Evolutionary conservation across 1,140 invertebrate genomes (phyloP), one percentile per base, ranked within the genome.

Genomic region (Drosophila paulistorum): DNA sequence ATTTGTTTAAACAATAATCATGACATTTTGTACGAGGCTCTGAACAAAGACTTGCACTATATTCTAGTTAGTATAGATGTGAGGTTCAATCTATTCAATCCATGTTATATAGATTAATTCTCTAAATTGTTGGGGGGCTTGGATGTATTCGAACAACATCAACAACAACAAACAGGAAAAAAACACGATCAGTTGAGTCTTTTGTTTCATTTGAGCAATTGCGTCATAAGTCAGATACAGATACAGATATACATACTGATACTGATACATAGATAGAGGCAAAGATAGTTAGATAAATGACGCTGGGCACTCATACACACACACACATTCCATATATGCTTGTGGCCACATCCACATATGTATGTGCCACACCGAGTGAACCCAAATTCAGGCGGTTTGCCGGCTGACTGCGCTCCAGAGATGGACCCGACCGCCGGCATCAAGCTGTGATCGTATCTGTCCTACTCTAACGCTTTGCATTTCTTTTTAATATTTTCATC

Each of bases 251-350:
- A 37, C 20, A 57, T 17, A 64, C 30, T 41, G 71, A 79, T 87
- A 30, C 30, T 30, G 30, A 30, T 30, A 30, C 30, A 30, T 7
- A 30, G 30, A 30, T 30, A 30, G 5, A 30, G 84, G 74, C 79
- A 89, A 77, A 79, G 80, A 83, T 86, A 82, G 79, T 80, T 86
- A 68, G 76, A 82, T 79, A 86, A 74, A 70, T 60, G 74, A 54
- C 62, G 74, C 69, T 65, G 71, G 60, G 68, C 71, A 77, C 65
- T 70, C 64, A 81, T 75, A 78, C 72, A n/a, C 11, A 11, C 37
- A 0, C 20, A 23, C 23, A 26, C 3, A 26, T 39, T 11, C 37
- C 37, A 39, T 37, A 37, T 37, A 37, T 39, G 37, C 10, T 39
- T 39, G 37, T 39, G 3, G 37, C 10, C 3, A 39, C 11, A 39